A percentile compares a stretch with the other conserved stretches of the same genome.
phyloP scores from a whole-genome alignment of 2,797 vertebrate species.

The Jordanella pulchra region DNA sequence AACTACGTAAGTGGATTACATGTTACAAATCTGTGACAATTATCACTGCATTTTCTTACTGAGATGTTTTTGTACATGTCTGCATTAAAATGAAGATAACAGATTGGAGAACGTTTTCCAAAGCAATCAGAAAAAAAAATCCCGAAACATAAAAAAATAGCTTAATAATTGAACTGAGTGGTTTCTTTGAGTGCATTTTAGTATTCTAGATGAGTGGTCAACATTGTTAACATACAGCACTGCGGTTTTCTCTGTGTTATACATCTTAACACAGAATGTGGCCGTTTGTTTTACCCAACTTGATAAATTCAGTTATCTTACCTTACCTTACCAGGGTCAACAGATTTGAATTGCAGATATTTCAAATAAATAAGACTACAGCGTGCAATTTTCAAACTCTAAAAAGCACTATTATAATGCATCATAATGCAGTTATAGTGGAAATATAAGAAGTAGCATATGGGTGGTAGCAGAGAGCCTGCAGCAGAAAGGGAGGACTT shows the following conservation, averaged over 20 bases:
- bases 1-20: background rate
- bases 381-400: background rate
- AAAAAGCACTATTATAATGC: slow-evolving; percentile 13
- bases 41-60: background rate
- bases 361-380: background rate
- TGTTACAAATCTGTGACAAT: slow-evolving; percentile 10
- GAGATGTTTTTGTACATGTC: background rate
- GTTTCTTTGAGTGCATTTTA: background rate
- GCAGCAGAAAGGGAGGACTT: slow-evolving; percentile 3
- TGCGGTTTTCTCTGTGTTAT: slow-evolving; percentile 27
- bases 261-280: slow-evolving; percentile 34
- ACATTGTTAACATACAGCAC: slow-evolving; percentile 37
- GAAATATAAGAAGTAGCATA: background rate
- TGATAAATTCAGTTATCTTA: slow-evolving; percentile 34
- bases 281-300: slow-evolving; percentile 11
- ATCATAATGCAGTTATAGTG: slow-evolving; percentile 8
- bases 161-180: background rate
- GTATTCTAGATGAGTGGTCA: slow-evolving; percentile 31
- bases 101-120: background rate
- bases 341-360: slow-evolving; percentile 21
- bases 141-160: background rate
- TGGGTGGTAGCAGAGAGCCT: background rate
- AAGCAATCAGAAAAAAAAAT: background rate
- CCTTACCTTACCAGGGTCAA: slow-evolving; percentile 11
- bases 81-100: slow-evolving; percentile 4